phyloP scores from a whole-genome alignment of 2,888 invertebrate species.

The Argyresthia albistria region DNA sequence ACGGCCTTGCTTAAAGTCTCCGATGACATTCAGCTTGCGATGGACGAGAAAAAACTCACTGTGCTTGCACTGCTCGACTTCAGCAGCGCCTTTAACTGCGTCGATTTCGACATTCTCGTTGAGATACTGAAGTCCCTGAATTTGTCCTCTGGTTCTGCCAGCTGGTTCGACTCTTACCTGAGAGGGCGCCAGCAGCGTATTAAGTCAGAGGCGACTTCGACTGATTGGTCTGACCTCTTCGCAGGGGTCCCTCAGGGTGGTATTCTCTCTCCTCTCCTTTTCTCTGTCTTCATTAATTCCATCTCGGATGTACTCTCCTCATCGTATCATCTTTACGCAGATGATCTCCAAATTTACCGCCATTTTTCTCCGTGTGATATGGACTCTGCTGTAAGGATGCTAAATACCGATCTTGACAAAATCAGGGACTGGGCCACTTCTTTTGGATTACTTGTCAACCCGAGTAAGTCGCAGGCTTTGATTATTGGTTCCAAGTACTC shows the following conservation, averaged over 20 bases:
- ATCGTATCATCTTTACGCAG: slow-evolving; percentile 3
- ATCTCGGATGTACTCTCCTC: background rate
- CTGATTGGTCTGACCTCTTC: slow-evolving; percentile 1
- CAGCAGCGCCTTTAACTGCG: slow-evolving; percentile 1
- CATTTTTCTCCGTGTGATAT: background rate
- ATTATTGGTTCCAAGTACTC: background rate
- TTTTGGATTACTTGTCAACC: background rate
- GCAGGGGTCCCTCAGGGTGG: slow-evolving; percentile 5
- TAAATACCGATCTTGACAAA: background rate
- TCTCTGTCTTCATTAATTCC: slow-evolving; percentile 3
- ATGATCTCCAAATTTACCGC: slow-evolving; percentile 4
- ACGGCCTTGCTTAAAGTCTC: slow-evolving; percentile 6
- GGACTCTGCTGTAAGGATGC: background rate
- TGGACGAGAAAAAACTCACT: background rate
- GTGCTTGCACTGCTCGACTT: background rate
- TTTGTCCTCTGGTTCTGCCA: background rate
- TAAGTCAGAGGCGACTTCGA: background rate
- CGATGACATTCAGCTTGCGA: slow-evolving; percentile 3
- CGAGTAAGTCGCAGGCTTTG: background rate
- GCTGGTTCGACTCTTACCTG: slow-evolving; percentile 3
- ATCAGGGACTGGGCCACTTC: background rate
- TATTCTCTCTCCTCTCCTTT: slow-evolving; percentile 2
- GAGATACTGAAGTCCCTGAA: background rate
- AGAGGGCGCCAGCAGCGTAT: slow-evolving; percentile 1
- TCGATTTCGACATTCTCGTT: background rate